These are phyloP conservation scores for Dufourea novaeangliae DNA, from an alignment of 1,140 invertebrate species.

Conservation along the genomic window DNA sequence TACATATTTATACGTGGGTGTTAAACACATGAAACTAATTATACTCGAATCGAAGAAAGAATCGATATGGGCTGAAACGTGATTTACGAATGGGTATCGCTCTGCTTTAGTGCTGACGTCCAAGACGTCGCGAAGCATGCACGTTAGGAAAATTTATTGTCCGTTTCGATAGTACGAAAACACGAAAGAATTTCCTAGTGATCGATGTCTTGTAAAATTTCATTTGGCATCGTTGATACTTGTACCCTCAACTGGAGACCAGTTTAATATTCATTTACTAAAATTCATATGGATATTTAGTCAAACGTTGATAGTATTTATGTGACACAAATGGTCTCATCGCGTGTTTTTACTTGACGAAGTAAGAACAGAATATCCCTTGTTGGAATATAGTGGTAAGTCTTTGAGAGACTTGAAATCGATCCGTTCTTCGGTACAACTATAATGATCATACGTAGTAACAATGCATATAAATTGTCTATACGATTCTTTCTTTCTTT, in stretches of 20 bases:
- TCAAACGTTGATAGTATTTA: background rate
- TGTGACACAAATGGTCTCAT: background rate
- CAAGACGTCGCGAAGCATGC: background rate
- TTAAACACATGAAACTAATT: background rate
- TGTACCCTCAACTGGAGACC: background rate
- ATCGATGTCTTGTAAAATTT: background rate
- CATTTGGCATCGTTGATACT: background rate
- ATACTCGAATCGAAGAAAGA: background rate
- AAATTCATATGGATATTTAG: background rate
- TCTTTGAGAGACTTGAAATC: background rate
- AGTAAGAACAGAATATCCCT: background rate
- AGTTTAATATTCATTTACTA: background rate
- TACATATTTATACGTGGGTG: constrained; percentile 7
- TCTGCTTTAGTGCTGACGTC: background rate
- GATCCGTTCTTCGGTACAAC: background rate
- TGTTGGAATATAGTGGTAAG: background rate
- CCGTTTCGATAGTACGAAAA: background rate
- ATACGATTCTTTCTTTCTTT: constrained; percentile 17
- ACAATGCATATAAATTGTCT: background rate
- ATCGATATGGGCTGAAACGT: background rate
- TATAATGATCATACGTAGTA: constrained; percentile 1
- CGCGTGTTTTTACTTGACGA: background rate
- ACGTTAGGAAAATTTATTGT: background rate
- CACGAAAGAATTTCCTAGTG: too few species aligned
- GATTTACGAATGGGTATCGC: background rate